A percentile compares a stretch with the other conserved stretches of the same genome.
Conservation (phyloP, 2,797 vertebrate genomes). For the Pipistrellus kuhlii region DNA sequence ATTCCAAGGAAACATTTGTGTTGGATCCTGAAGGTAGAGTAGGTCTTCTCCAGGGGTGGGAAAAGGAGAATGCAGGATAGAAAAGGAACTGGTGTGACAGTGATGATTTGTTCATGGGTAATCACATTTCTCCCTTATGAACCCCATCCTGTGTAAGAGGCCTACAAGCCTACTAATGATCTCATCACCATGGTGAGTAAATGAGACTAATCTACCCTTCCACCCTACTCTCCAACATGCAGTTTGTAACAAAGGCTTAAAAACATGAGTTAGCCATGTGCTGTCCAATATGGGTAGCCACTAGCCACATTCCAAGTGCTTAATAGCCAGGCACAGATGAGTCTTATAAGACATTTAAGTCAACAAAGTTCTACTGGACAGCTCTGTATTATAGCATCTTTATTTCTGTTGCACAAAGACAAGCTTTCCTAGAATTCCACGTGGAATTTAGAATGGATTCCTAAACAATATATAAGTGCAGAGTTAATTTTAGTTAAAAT, state of each 20-base stretch:
- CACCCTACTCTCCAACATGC: neutral
- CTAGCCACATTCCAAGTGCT: neutral
- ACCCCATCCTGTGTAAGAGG: neutral
- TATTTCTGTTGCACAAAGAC: neutral
- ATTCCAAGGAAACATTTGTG: neutral
- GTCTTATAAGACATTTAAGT: neutral
- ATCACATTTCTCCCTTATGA: too few species aligned
- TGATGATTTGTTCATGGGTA: neutral
- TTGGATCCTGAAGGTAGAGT: neutral
- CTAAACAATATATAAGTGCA: neutral
- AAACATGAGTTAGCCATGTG: neutral
- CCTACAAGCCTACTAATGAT: neutral
- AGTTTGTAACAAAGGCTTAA: neutral
- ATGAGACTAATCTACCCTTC: neutral
- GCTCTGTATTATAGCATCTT: neutral
- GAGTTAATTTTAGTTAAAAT: slow-evolving; percentile 9
- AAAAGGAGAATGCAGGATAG: neutral
- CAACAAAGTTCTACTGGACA: neutral
- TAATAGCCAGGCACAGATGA: neutral
- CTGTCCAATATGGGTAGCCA: neutral
- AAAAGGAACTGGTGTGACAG: neutral
- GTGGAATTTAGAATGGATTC: slow-evolving; percentile 2
- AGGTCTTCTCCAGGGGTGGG: neutral
- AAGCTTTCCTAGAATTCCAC: neutral
- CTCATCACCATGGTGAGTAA: neutral